phyloP scores from a whole-genome alignment of 2,113 vertebrate genomes.

The Brevimyrus niger region DNA sequence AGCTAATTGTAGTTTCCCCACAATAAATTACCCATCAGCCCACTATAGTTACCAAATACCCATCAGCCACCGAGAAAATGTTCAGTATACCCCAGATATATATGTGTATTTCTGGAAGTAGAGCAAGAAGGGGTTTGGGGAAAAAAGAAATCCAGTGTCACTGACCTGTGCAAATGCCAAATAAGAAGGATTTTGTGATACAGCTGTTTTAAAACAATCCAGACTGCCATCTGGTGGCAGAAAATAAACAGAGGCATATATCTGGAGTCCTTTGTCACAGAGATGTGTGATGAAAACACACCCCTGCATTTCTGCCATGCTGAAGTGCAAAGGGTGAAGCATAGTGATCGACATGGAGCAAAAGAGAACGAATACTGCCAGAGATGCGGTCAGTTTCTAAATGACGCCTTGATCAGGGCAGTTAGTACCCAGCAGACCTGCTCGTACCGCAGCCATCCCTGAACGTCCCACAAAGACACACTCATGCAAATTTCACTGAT shows the following conservation, averaged over 20 bases:
- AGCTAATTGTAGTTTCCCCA: neutral
- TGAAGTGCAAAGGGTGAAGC: neutral
- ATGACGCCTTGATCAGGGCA: neutral
- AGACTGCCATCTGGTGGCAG: neutral
- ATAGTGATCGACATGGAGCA: neutral
- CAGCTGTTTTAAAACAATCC: neutral
- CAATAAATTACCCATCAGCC: neutral
- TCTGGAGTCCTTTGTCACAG: neutral
- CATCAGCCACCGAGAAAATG: neutral
- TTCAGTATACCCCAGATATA: neutral
- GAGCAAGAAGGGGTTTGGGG: neutral
- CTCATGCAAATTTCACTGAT: neutral
- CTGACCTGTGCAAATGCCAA: neutral
- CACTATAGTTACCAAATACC: neutral
- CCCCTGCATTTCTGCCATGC: neutral
- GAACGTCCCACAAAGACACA: neutral
- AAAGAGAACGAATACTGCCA: neutral
- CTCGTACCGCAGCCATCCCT: neutral
- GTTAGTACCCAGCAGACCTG: neutral
- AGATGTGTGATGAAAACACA: neutral
- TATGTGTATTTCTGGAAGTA: neutral
- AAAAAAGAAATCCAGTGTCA: neutral
- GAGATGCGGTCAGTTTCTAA: neutral
- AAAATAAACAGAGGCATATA: neutral
- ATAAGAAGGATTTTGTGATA: neutral